A percentile compares a stretch with the other conserved stretches of the same genome.
These are phyloP conservation scores for Adelges cooleyi DNA, from an alignment of 1,140 invertebrate species.

Conservation along the genomic window DNA sequence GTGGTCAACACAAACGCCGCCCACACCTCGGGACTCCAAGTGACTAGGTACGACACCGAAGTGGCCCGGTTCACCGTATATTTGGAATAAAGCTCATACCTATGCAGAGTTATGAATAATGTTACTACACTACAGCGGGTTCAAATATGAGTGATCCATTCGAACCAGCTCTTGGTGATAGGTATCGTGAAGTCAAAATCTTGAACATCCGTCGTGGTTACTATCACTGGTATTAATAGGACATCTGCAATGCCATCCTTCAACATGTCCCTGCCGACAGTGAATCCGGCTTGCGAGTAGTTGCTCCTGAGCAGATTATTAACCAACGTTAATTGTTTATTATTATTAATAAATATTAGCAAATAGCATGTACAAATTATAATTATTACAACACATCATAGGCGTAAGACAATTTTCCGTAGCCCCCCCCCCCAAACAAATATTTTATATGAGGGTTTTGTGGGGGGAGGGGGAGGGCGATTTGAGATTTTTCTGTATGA, in stretches of 20 bases:
- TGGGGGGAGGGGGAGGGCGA: too few species aligned
- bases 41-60: constrained; percentile 29
- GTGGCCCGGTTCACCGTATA: constrained; percentile 24
- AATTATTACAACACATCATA: too few species aligned
- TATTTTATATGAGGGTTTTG: too few species aligned
- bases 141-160: not conserved
- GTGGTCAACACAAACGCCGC: constrained; percentile 25
- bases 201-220: constrained; percentile 26
- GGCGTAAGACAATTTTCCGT: too few species aligned
- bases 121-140: too few species aligned
- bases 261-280: not conserved
- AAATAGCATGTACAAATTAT: too few species aligned
- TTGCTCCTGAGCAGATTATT: constrained; percentile 5
- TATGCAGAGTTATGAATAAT: not conserved
- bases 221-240: constrained; percentile 24
- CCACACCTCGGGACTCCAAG: constrained; percentile 30
- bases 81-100: constrained; percentile 30
- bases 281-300: constrained; percentile 9
- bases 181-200: constrained; percentile 31
- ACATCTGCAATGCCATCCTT: constrained; percentile 23
- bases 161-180: constrained; percentile 28
- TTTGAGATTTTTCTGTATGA: too few species aligned
- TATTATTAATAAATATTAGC: too few species aligned
- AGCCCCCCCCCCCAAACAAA: too few species aligned
- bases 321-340: too few species aligned